A percentile compares a stretch with the other conserved stretches of the same genome.
These are phyloP conservation scores for Nephrotoma flavescens DNA, from an alignment of 2,888 invertebrate genomes.

Conservation along the genomic window DNA sequence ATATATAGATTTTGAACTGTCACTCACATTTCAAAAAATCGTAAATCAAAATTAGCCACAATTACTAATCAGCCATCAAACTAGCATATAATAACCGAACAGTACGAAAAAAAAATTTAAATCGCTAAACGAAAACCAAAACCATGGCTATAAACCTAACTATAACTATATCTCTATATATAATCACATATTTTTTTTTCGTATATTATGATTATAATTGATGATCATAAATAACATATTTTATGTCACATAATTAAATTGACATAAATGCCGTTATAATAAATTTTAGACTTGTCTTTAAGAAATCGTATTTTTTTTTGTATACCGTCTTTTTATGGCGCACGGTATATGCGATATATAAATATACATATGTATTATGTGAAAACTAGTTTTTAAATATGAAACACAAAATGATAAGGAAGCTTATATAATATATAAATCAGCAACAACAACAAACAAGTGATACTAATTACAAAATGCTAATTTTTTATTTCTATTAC, in stretches of 20 bases:
- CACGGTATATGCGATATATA: too few relatives aligned
- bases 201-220: neutral
- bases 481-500: neutral
- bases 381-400: neutral
- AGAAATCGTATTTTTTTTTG: neutral
- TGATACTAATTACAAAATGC: neutral
- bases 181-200: too few relatives aligned
- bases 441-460: neutral
- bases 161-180: neutral
- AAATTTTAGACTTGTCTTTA: neutral
- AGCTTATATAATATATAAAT: neutral
- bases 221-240: constrained; percentile 2
- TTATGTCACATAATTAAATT: constrained; percentile 4
- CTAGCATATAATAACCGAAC: neutral
- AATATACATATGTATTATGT: neutral
- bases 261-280: neutral
- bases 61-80: neutral
- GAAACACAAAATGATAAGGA: neutral
- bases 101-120: neutral
- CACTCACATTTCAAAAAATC: neutral
- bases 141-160: neutral
- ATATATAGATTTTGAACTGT: neutral
- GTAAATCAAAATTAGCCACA: neutral
- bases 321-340: neutral
- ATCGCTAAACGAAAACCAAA: neutral